Evolutionary conservation across 2,888 invertebrate genomes (phyloP).

Genomic region (Pediacus dermestoides): DNA sequence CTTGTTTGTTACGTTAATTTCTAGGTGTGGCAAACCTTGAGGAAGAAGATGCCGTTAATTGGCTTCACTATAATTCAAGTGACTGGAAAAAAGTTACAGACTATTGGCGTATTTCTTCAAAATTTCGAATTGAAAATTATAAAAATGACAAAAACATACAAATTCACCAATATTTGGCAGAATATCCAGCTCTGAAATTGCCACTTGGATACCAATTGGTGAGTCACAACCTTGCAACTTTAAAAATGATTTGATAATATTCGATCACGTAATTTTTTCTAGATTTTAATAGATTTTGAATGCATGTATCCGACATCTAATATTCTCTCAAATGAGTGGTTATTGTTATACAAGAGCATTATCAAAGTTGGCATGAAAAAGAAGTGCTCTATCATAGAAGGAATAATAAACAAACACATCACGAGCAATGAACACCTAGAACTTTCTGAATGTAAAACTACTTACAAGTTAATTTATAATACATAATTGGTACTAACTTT

Average conservation of each 20-base stretch:
- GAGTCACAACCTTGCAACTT: neutral
- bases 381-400: neutral
- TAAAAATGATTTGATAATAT: neutral
- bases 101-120: neutral
- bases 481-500: neutral
- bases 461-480: neutral
- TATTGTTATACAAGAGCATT: neutral
- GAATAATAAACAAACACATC: neutral
- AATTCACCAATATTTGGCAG: slow-evolving; percentile 2
- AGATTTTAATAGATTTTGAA: neutral
- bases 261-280: neutral
- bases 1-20: neutral
- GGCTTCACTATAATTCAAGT: slow-evolving; percentile 1
- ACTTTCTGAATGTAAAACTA: neutral
- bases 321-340: neutral
- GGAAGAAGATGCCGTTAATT: neutral
- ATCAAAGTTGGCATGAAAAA: neutral
- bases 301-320: neutral
- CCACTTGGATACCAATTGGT: slow-evolving; percentile 1
- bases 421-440: neutral
- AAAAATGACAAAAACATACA: neutral
- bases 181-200: neutral
- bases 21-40: neutral
- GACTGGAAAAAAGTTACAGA: neutral
- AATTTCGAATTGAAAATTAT: neutral